phyloP scores from a whole-genome alignment of 1,140 invertebrate genomes.

The Acromyrmex echinatior region DNA sequence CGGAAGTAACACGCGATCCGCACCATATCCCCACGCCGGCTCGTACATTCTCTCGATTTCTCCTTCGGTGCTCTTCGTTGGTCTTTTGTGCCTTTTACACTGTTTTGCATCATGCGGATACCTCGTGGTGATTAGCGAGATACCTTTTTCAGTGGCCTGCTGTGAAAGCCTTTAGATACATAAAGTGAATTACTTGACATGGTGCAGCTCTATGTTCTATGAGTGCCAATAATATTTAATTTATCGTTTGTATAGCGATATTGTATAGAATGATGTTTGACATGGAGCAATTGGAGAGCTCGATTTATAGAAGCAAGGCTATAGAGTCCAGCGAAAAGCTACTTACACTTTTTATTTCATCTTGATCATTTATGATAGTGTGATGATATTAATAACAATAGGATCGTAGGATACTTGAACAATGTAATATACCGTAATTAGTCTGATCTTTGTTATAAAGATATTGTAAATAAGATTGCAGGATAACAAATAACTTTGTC shows the following conservation, averaged over 20 bases:
- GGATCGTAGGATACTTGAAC: neutral
- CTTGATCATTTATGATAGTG: neutral
- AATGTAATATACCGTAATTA: neutral
- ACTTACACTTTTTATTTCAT: neutral
- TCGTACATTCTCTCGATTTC: slow-evolving; percentile 33
- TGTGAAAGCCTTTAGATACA: slow-evolving; percentile 24
- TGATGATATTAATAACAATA: neutral
- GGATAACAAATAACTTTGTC: neutral
- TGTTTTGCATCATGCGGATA: neutral
- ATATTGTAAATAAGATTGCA: neutral
- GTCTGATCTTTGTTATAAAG: neutral
- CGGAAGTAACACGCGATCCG: slow-evolving; percentile 83
- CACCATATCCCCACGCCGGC: slow-evolving; percentile 14
- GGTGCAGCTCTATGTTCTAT: neutral
- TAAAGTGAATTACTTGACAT: slow-evolving; percentile 30
- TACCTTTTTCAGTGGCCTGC: neutral
- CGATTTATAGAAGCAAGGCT: neutral
- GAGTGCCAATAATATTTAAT: slow-evolving; percentile 27
- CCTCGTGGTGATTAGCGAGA: neutral
- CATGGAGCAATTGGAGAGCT: neutral
- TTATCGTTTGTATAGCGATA: slow-evolving; percentile 21
- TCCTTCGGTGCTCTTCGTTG: neutral
- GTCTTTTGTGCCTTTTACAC: slow-evolving; percentile 22
- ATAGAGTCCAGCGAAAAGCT: neutral
- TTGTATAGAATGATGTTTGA: slow-evolving; percentile 3